Conservation (phyloP, 1,140 invertebrate genomes). For the Sipha flava region DNA sequence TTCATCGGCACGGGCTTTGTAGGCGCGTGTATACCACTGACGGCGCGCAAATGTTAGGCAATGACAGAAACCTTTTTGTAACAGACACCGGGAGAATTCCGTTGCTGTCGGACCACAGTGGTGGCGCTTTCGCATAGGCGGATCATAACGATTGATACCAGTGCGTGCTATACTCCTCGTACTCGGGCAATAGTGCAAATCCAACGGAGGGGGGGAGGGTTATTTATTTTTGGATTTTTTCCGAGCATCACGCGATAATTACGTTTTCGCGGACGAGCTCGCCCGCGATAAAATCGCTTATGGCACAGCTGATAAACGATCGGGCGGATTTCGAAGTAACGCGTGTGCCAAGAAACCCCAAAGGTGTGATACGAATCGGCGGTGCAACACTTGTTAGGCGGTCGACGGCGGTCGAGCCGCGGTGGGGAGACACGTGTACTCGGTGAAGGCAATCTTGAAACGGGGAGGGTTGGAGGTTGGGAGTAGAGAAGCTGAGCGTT, state of each 20-base stretch:
- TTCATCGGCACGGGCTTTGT: too few relatives aligned
- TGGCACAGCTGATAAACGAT: conserved; percentile 10
- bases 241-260: background rate
- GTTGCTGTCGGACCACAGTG: too few relatives aligned
- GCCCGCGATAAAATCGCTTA: background rate
- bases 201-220: too few relatives aligned
- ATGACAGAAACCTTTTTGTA: too few relatives aligned
- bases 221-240: too few relatives aligned
- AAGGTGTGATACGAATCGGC: conserved; percentile 1
- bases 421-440: background rate
- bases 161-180: too few relatives aligned
- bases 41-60: too few relatives aligned
- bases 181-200: too few relatives aligned
- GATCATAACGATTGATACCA: too few relatives aligned
- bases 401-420: background rate
- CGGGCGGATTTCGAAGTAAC: background rate
- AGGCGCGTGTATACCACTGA: too few relatives aligned
- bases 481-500: background rate
- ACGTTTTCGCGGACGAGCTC: background rate
- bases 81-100: too few relatives aligned
- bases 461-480: background rate
- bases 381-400: background rate
- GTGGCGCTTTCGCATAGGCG: too few relatives aligned
- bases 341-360: conserved; percentile 11
- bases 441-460: background rate